These are phyloP conservation scores for Neoaliturus tenellus DNA, from an alignment of 2,888 invertebrate genomes.

Conservation along the genomic window DNA sequence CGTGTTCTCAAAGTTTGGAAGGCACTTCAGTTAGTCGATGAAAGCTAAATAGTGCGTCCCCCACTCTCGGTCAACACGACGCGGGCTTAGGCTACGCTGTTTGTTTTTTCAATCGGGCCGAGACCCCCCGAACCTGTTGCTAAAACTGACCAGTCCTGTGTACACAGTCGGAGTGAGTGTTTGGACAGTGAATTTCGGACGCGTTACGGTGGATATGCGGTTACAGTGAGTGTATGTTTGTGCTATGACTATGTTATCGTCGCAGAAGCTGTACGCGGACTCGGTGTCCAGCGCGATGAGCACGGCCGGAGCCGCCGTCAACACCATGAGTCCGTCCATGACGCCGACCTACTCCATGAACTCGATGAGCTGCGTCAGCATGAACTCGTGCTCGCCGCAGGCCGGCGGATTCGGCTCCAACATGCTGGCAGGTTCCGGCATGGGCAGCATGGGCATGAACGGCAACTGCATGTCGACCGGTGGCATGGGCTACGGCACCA, in stretches of 20 bases:
- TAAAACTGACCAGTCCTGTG: constrained; percentile 59
- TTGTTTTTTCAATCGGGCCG: constrained; percentile 76
- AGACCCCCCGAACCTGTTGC: constrained; percentile 64
- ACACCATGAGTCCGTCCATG: constrained; percentile 83
- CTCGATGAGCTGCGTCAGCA: constrained; percentile 85
- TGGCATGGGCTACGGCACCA: constrained; percentile 80
- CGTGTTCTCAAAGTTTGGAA: constrained; percentile 66
- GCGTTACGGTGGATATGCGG: constrained; percentile 16
- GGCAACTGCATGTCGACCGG: constrained; percentile 83
- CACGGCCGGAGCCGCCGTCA: constrained; percentile 77
- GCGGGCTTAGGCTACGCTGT: constrained; percentile 69
- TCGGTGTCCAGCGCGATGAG: constrained; percentile 72
- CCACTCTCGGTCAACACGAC: constrained; percentile 67
- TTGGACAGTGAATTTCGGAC: constrained; percentile 51
- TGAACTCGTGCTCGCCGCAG: constrained; percentile 80
- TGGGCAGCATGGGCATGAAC: constrained; percentile 79
- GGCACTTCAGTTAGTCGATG: constrained; percentile 67
- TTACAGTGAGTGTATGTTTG: constrained; percentile 53
- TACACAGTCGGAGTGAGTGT: constrained; percentile 51
- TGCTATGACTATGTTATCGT: constrained; percentile 76
- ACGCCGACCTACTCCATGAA: constrained; percentile 89
- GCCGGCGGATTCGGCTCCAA: constrained; percentile 74
- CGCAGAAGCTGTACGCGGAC: constrained; percentile 83
- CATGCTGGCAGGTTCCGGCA: constrained; percentile 75
- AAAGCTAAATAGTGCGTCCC: constrained; percentile 69